These are phyloP conservation scores for Polyergus mexicanus DNA, from an alignment of 1,140 invertebrate genomes.

Conservation along the genomic window DNA sequence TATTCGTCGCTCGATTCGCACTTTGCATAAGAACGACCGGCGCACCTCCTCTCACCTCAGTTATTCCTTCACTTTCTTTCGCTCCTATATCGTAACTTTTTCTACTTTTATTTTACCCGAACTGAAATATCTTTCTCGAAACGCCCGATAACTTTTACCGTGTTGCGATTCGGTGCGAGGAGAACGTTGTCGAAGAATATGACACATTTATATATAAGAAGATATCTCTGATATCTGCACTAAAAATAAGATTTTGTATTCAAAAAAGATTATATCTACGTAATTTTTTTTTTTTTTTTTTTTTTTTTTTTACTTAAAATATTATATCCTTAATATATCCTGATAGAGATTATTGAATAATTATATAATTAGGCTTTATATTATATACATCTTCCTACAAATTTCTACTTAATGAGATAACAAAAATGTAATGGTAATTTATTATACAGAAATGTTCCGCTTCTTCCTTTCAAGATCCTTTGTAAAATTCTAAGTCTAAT, in stretches of 20 bases:
- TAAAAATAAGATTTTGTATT: neutral
- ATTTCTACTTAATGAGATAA: slow-evolving; percentile 10
- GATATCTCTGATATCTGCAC: neutral
- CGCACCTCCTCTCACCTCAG: neutral
- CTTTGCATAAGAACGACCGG: slow-evolving; percentile 61
- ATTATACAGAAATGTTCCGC: neutral
- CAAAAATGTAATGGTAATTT: neutral
- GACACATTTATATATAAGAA: neutral
- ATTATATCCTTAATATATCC: neutral
- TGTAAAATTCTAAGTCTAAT: neutral
- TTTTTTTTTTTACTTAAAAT: neutral
- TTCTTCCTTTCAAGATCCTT: neutral
- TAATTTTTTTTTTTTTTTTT: neutral
- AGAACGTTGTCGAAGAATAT: slow-evolving; percentile 1
- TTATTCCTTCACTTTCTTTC: neutral
- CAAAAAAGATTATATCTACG: neutral
- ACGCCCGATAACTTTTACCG: slow-evolving; percentile 39
- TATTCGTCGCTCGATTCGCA: slow-evolving; percentile 50
- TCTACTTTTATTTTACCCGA: slow-evolving; percentile 10
- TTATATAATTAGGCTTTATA: neutral
- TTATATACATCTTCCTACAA: neutral
- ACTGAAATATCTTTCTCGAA: slow-evolving; percentile 26
- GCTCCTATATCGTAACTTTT: slow-evolving; percentile 21
- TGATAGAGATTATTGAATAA: neutral
- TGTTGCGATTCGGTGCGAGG: slow-evolving; percentile 17